Evolutionary conservation across 2,888 invertebrate genomes (phyloP).

Genomic region (Drosophila stalkeri): DNA sequence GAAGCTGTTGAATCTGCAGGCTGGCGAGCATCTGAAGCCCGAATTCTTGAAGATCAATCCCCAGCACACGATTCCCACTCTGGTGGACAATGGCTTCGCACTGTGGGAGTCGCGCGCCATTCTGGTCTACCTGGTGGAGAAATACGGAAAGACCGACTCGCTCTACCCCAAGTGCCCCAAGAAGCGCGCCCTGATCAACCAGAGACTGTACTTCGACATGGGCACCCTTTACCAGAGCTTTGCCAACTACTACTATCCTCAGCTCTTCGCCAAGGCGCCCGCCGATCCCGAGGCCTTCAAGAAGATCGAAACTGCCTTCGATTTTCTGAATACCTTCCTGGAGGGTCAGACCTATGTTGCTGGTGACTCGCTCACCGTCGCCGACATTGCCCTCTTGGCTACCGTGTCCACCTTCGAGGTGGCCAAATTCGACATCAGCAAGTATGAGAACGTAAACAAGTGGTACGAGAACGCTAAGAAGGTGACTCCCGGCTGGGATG

Average conservation of each 20-base stretch:
- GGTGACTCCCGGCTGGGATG: slow-evolving; percentile 87
- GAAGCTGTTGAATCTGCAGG: slow-evolving; percentile 87
- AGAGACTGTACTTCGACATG: slow-evolving; percentile 92
- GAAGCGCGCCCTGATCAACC: slow-evolving; percentile 91
- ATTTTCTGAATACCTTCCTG: slow-evolving; percentile 90
- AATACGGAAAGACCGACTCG: slow-evolving; percentile 91
- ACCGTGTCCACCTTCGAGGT: slow-evolving; percentile 90
- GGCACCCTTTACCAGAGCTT: slow-evolving; percentile 90
- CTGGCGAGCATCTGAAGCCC: slow-evolving; percentile 89
- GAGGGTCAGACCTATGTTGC: slow-evolving; percentile 90
- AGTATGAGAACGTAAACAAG: slow-evolving; percentile 89
- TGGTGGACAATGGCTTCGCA: slow-evolving; percentile 92
- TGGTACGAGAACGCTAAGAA: slow-evolving; percentile 88
- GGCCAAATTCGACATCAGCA: slow-evolving; percentile 88
- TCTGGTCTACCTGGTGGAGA: slow-evolving; percentile 91
- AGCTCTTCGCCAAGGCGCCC: slow-evolving; percentile 87
- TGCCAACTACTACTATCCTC: slow-evolving; percentile 89
- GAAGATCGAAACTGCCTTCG: slow-evolving; percentile 89
- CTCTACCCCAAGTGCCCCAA: slow-evolving; percentile 92
- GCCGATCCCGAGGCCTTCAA: slow-evolving; percentile 89
- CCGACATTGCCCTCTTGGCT: slow-evolving; percentile 90
- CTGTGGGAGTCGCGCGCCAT: slow-evolving; percentile 95
- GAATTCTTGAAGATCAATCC: slow-evolving; percentile 92
- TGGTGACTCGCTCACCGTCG: slow-evolving; percentile 90
- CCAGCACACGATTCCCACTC: slow-evolving; percentile 93